These are phyloP conservation scores for Ahaetulla prasina DNA, from an alignment of 2,113 vertebrate species.

Conservation along the genomic window DNA sequence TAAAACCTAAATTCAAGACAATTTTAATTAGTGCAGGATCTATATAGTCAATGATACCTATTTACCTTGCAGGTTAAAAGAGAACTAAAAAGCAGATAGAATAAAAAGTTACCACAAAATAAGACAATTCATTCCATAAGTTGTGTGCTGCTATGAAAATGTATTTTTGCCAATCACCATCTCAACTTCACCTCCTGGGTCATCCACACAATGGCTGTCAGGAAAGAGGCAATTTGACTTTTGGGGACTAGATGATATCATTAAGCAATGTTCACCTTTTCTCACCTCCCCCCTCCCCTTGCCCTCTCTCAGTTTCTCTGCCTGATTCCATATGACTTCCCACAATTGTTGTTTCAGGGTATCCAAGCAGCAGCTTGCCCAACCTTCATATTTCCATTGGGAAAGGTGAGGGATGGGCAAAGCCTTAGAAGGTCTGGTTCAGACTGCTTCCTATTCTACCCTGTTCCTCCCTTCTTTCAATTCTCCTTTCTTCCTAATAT, in stretches of 20 bases:
- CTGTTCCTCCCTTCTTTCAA: slow-evolving; percentile 7
- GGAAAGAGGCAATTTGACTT: neutral
- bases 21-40: neutral
- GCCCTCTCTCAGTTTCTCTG: neutral
- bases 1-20: neutral
- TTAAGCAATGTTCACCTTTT: neutral
- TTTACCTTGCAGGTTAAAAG: neutral
- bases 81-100: neutral
- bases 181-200: neutral
- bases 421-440: neutral
- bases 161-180: neutral
- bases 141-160: neutral
- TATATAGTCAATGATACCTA: neutral
- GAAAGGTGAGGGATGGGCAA: neutral
- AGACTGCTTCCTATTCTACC: neutral
- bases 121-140: neutral
- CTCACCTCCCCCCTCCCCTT: neutral
- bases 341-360: neutral
- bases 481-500: slow-evolving; percentile 15
- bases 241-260: neutral
- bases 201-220: neutral
- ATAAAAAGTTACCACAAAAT: neutral
- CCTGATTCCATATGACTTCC: neutral
- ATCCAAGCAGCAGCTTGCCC: neutral
- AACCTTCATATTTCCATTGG: neutral